Percentiles rank a stretch among this genome's conserved stretches.
phyloP scores from a whole-genome alignment of 2,113 vertebrate species.

The Melanostigma gelatinosum region DNA sequence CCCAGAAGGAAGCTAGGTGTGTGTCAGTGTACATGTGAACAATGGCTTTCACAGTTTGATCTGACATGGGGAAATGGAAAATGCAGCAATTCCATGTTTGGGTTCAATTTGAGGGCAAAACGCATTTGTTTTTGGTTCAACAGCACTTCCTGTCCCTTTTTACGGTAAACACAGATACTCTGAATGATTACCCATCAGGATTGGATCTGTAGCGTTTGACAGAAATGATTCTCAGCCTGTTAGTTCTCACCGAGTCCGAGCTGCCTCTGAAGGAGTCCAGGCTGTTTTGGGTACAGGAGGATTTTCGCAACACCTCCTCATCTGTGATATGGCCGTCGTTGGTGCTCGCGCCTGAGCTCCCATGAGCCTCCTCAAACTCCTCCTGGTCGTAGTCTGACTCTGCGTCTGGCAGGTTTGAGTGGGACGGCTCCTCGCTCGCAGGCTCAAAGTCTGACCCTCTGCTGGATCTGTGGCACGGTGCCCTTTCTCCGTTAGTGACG shows the following conservation, averaged over 20 bases:
- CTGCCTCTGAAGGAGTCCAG: slow-evolving; percentile 90
- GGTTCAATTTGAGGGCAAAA: not conserved
- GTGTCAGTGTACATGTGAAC: slow-evolving; percentile 3
- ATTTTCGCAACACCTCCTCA: slow-evolving; percentile 84
- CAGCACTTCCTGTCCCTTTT: not conserved
- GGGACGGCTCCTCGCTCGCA: slow-evolving; percentile 73
- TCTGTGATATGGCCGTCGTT: slow-evolving; percentile 85
- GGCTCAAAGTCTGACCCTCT: slow-evolving; percentile 68
- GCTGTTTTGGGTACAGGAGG: slow-evolving; percentile 86
- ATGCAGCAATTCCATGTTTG: not conserved
- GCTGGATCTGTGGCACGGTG: slow-evolving; percentile 21
- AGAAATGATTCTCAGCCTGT: not conserved
- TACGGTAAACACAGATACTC: not conserved
- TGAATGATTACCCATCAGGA: slow-evolving; percentile 4
- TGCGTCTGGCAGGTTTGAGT: slow-evolving; percentile 78
- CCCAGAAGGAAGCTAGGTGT: slow-evolving; percentile 26
- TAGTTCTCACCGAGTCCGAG: slow-evolving; percentile 88
- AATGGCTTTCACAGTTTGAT: slow-evolving; percentile 2
- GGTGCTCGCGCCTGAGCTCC: slow-evolving; percentile 82
- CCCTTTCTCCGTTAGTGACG: slow-evolving; percentile 63
- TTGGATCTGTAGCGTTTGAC: not conserved
- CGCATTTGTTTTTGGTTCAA: not conserved
- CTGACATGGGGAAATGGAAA: slow-evolving; percentile 2
- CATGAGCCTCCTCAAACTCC: slow-evolving; percentile 86
- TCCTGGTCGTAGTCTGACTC: slow-evolving; percentile 93